Evolutionary conservation across 1,140 invertebrate species (phyloP).

Genomic region (Archivesica marissinica): DNA sequence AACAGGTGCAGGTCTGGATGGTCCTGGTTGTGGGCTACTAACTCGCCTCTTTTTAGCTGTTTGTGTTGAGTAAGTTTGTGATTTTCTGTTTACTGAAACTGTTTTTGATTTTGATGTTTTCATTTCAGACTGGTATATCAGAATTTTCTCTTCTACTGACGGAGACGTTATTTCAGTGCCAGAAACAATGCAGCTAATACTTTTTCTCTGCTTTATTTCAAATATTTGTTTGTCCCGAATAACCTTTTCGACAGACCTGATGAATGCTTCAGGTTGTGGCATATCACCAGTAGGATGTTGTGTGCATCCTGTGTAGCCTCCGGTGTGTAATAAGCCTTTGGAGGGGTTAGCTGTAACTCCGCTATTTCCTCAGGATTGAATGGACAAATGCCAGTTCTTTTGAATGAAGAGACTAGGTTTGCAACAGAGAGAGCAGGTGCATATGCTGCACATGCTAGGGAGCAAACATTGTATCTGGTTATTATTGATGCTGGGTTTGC

Average conservation of each 20-base stretch:
- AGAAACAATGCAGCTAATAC: not conserved
- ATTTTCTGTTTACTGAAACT: not conserved
- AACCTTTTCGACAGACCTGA: not conserved
- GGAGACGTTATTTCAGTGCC: not conserved
- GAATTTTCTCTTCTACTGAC: not conserved
- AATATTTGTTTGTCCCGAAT: not conserved
- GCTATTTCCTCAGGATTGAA: slow-evolving; percentile 27
- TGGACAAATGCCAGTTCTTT: slow-evolving; percentile 47
- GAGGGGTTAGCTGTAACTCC: too few relatives aligned
- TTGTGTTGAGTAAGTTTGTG: too few relatives aligned
- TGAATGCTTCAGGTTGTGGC: not conserved
- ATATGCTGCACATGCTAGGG: not conserved
- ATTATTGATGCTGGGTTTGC: slow-evolving; percentile 22
- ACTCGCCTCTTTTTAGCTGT: not conserved
- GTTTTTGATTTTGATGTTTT: not conserved
- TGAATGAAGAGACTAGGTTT: slow-evolving; percentile 42
- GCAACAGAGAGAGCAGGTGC: not conserved
- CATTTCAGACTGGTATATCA: not conserved
- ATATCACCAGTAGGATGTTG: not conserved
- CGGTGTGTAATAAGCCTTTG: not conserved
- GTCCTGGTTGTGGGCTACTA: too few relatives aligned
- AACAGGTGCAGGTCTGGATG: too few relatives aligned
- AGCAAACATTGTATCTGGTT: slow-evolving; percentile 7
- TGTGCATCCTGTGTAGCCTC: not conserved
- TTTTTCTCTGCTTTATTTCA: not conserved